A percentile compares a stretch with the other conserved stretches of the same genome.
phyloP scores from a whole-genome alignment of 2,113 vertebrate species.

The Nesospiza acunhae region DNA sequence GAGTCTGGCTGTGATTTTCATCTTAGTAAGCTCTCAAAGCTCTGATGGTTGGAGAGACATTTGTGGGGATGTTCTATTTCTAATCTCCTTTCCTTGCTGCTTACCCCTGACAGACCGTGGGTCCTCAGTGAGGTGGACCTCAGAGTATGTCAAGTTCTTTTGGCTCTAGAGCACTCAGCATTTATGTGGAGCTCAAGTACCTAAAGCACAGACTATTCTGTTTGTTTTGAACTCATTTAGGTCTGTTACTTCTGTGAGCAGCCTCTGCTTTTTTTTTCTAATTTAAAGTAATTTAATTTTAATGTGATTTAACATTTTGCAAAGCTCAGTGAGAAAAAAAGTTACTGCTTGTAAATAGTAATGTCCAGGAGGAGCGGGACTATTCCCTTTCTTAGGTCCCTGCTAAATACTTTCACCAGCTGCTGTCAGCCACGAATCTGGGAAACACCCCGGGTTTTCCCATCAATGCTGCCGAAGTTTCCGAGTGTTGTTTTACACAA shows the following conservation, averaged over 20 bases:
- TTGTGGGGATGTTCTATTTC: conserved; percentile 14
- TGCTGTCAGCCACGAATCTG: neutral
- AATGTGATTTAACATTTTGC: neutral
- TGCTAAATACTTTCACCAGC: neutral
- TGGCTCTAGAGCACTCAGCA: neutral
- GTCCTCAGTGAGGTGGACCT: neutral
- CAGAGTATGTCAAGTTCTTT: neutral
- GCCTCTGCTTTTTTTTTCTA: neutral
- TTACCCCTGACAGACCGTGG: neutral
- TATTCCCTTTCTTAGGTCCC: neutral
- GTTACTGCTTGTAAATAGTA: neutral
- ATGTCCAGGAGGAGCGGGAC: neutral
- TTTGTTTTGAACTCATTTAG: neutral
- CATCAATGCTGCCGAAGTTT: conserved; percentile 1
- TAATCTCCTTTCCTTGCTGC: neutral
- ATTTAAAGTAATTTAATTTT: no score
- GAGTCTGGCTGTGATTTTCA: neutral
- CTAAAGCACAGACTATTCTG: neutral
- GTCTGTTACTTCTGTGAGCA: neutral
- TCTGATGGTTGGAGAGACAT: neutral
- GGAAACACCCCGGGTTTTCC: neutral
- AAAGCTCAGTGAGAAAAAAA: neutral
- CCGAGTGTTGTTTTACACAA: neutral
- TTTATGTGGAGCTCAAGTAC: neutral
- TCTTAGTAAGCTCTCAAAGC: neutral